Conservation (phyloP, 2,797 vertebrate species). For the Pyrocephalus nanus region DNA sequence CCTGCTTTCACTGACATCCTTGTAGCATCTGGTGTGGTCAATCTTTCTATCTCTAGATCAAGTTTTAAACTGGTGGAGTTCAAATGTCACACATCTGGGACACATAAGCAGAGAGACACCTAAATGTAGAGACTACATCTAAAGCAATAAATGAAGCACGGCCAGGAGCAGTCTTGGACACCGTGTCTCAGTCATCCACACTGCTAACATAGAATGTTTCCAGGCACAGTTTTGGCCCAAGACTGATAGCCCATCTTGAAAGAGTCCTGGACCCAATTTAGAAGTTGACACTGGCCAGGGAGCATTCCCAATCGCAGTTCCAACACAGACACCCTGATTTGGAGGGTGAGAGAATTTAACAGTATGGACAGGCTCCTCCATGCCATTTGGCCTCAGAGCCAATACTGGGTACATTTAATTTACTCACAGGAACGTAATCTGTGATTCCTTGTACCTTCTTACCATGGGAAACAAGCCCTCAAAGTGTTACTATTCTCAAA, state of each 20-base stretch:
- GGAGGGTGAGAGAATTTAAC: neutral
- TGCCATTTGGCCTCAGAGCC: neutral
- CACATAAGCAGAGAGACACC: neutral
- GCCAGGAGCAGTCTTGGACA: neutral
- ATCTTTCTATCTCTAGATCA: neutral
- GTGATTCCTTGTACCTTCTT: neutral
- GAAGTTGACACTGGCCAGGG: neutral
- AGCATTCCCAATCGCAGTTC: neutral
- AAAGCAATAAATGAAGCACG: neutral
- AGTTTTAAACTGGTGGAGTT: neutral
- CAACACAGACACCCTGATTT: neutral
- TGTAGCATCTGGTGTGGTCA: neutral
- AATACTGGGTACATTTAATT: neutral
- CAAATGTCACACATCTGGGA: fast-evolving
- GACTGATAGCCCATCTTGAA: neutral
- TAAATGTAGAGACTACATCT: neutral
- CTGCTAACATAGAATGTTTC: neutral
- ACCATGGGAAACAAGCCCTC: neutral
- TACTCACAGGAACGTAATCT: neutral
- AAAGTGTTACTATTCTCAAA: neutral
- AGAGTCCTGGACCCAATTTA: neutral
- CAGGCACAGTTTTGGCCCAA: neutral
- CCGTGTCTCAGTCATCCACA: fast-evolving
- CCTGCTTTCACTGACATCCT: neutral
- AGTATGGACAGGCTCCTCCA: neutral